These are phyloP conservation scores for Oscheius sp. DNA, from an alignment of 1,140 invertebrate species.

Conservation along the genomic window DNA sequence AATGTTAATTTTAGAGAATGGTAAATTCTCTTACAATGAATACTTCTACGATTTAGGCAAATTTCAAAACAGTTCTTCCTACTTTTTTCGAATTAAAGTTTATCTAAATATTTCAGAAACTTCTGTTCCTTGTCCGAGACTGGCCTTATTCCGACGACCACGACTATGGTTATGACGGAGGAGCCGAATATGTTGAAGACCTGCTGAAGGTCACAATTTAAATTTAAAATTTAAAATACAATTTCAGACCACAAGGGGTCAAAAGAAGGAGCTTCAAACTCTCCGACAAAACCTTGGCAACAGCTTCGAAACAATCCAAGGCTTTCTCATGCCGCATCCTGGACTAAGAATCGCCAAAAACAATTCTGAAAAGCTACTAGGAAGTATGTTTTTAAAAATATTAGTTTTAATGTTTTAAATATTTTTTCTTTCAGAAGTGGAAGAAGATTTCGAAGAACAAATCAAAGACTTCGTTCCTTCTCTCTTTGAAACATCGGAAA, in stretches of 20 bases:
- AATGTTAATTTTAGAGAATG: too few species aligned
- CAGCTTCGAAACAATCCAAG: background rate
- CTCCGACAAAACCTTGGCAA: background rate
- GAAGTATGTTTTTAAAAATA: background rate
- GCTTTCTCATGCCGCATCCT: background rate
- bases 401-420: background rate
- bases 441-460: background rate
- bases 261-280: slow-evolving; percentile 6
- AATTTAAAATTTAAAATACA: background rate
- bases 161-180: background rate
- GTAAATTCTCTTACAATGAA: too few species aligned
- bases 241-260: background rate
- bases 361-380: slow-evolving; percentile 4
- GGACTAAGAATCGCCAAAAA: background rate
- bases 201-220: background rate
- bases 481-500: background rate
- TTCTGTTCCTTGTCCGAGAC: background rate
- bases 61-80: too few species aligned
- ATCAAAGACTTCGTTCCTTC: background rate
- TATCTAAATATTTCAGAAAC: too few species aligned
- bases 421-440: background rate
- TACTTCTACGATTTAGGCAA: too few species aligned
- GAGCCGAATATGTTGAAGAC: background rate
- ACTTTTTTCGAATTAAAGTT: too few species aligned
- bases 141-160: background rate